phyloP scores from a whole-genome alignment of 2,888 invertebrate genomes.

The Tuberolachnus salignus region DNA sequence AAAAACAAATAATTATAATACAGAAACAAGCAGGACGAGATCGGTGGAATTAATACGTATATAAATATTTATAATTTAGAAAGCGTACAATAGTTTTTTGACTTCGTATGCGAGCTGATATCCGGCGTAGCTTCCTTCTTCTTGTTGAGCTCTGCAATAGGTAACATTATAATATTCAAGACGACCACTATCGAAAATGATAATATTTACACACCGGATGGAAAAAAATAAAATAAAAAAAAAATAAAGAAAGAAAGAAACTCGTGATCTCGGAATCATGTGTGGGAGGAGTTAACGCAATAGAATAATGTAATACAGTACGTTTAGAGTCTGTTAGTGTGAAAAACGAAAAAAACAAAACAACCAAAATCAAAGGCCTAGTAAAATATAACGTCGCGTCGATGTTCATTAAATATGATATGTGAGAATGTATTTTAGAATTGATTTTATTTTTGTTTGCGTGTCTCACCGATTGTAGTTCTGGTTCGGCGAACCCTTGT shows the following conservation, averaged over 20 bases:
- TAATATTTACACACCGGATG: conserved; percentile 19
- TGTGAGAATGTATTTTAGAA: background rate
- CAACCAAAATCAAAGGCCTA: conserved; percentile 24
- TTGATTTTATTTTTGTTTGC: too few species aligned
- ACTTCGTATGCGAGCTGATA: conserved; percentile 99
- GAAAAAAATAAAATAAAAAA: background rate
- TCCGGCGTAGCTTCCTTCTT: conserved; percentile 75
- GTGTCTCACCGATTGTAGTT: conserved; percentile 69
- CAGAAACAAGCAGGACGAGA: conserved; percentile 46
- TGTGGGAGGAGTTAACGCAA: conserved; percentile 31
- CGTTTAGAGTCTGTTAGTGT: conserved; percentile 24
- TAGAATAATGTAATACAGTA: background rate
- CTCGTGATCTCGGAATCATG: conserved; percentile 4
- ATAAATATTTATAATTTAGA: conserved; percentile 57
- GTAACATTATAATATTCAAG: conserved; percentile 17
- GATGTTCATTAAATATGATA: conserved; percentile 1
- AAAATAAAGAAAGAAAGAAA: conserved; percentile 11
- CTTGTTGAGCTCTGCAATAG: conserved; percentile 54
- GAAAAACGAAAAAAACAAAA: conserved; percentile 32
- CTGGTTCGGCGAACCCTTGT: conserved; percentile 73
- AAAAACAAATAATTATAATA: background rate
- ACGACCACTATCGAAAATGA: conserved; percentile 37
- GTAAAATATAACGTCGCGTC: conserved; percentile 1
- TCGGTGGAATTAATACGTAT: conserved; percentile 36
- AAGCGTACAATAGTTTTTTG: conserved; percentile 98